Conservation (phyloP, 2,113 vertebrate genomes). For the Otis tarda region DNA sequence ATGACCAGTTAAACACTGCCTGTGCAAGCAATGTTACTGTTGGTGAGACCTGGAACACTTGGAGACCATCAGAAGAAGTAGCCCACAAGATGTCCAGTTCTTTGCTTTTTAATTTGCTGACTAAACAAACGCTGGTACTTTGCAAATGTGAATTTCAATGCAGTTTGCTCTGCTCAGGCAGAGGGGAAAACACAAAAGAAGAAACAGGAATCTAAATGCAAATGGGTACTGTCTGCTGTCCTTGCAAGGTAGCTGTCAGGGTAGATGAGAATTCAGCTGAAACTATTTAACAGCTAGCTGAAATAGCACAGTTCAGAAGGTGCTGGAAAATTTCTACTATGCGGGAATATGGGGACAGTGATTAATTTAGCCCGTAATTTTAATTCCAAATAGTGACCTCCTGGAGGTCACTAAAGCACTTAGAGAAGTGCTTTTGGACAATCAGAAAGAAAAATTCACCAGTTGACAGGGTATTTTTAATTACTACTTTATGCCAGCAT, state of each 20-base stretch:
- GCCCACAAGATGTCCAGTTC: not conserved
- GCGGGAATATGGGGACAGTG: not conserved
- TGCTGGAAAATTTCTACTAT: not conserved
- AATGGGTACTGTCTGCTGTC: not conserved
- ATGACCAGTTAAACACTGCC: not conserved
- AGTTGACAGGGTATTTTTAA: not conserved
- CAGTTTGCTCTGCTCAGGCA: not conserved
- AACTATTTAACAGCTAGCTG: not conserved
- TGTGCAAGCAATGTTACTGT: not conserved
- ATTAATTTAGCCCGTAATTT: not conserved
- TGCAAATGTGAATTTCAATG: not conserved
- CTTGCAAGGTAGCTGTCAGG: not conserved
- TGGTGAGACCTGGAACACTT: not conserved
- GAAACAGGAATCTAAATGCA: not conserved
- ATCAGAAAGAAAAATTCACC: not conserved
- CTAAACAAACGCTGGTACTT: not conserved
- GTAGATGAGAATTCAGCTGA: not conserved
- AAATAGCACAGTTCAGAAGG: not conserved
- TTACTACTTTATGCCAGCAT: not conserved
- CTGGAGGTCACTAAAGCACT: not conserved
- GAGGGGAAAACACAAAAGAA: not conserved
- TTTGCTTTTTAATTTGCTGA: not conserved
- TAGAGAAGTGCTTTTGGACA: not conserved
- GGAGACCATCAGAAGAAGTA: not conserved
- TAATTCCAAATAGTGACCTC: not conserved